Base-by-base conservation (phyloP, 2,113 vertebrate genomes). In the Semnornis frantzii region DNA sequence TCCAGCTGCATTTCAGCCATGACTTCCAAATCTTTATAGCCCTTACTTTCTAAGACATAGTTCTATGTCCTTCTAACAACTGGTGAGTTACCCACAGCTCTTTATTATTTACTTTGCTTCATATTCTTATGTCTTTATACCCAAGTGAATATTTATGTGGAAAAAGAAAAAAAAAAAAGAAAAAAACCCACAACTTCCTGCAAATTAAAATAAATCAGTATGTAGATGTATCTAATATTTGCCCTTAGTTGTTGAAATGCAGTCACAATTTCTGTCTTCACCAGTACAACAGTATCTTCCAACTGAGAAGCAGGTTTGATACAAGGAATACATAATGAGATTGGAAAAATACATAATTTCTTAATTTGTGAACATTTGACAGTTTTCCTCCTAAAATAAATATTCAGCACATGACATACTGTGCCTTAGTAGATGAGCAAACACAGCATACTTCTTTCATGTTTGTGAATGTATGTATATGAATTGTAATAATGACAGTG, bases 331-430 rank as follows among this genome's bases (percentile, higher is more conserved):
- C 9, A 46, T 20, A 6, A 59, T 14, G 13, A 76, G 28, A 60
- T 54, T 18, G 54, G 72, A 88, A 84, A 93, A 62, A 63, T 5
- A 37, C 30, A 81, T 90, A 1, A 52, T 88, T 92, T 93, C 42
- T 59, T 93, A 78, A 73, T 1, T 28, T 57, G 39, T 80, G 66
- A 88, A 72, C 68, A n/a, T 88, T 87, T 73, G 39, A 86, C 68
- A 66, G n/a, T 89, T 91, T 80, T 31, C 21, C 16, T 95, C 84
- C 57, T 75, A 46, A 74, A 86, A 92, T 42, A 92, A 77, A 77
- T 33, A 85, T 19, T 64, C 39, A 20, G 30, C 46, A 34, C 63
- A 52, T 14, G 59, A 54, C 65, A 65, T 23, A 30, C 34, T 50
- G 50, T 72, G 71, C 23, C 65, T 81, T 54, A 50, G 63, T 19